Conservation (phyloP, 2,888 invertebrate species). For the Drosophila buzzatii region DNA sequence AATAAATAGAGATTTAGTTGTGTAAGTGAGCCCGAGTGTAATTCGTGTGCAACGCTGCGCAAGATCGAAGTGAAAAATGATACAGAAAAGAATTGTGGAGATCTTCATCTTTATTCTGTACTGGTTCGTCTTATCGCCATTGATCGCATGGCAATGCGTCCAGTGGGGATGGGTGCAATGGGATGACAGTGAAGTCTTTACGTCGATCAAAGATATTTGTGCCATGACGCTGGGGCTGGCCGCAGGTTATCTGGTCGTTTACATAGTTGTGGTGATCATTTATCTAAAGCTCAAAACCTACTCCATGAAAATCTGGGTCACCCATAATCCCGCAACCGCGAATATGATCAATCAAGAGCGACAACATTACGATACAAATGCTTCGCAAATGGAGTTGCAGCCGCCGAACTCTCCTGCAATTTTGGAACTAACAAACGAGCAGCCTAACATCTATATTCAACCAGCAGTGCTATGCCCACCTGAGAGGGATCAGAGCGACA, state of each 20-base stretch:
- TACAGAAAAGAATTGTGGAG: constrained; percentile 29
- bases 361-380: not conserved
- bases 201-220: not conserved
- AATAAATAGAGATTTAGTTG: constrained; percentile 20
- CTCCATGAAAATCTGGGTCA: constrained; percentile 3
- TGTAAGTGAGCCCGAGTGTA: not conserved
- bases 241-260: constrained; percentile 22
- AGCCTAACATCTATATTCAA: not conserved
- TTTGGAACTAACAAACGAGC: not conserved
- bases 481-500: not conserved
- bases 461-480: not conserved
- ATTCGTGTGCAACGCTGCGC: not conserved
- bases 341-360: constrained; percentile 7
- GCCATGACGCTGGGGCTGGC: constrained; percentile 13
- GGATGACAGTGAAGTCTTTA: not conserved
- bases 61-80: constrained; percentile 19
- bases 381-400: not conserved
- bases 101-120: constrained; percentile 29
- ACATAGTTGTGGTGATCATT: constrained; percentile 16
- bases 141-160: not conserved
- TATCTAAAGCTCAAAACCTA: constrained; percentile 3
- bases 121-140: constrained; percentile 19
- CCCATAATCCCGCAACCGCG: not conserved
- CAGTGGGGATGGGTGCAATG: constrained; percentile 1
- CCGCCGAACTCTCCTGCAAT: not conserved